These are phyloP conservation scores for Actias luna DNA, from an alignment of 2,888 invertebrate genomes.

Conservation along the genomic window DNA sequence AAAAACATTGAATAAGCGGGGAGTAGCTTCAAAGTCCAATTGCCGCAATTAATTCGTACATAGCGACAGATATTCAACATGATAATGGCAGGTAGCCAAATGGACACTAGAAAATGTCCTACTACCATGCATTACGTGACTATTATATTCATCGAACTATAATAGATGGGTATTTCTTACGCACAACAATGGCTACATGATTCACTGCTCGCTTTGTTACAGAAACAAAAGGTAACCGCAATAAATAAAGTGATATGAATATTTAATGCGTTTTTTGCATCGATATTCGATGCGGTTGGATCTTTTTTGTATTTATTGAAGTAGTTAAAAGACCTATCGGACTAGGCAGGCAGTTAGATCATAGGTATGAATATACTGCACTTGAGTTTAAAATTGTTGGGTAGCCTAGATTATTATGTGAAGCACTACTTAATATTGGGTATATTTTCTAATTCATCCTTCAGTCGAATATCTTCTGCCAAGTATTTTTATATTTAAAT, in stretches of 20 bases:
- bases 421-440: not conserved
- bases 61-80: not conserved
- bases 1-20: too few species aligned
- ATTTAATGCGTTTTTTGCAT: not conserved
- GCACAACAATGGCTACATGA: not conserved
- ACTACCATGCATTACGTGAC: conserved; percentile 5
- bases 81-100: not conserved
- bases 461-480: not conserved
- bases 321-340: not conserved
- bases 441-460: not conserved
- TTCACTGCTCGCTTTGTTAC: conserved; percentile 6
- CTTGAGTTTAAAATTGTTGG: not conserved
- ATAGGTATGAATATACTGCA: not conserved
- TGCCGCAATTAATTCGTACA: not conserved
- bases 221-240: conserved; percentile 4
- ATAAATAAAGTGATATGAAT: conserved; percentile 2
- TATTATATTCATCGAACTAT: not conserved
- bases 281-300: not conserved
- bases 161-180: not conserved
- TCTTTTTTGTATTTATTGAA: not conserved
- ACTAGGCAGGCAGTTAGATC: not conserved
- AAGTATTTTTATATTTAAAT: not conserved
- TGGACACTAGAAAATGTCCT: not conserved
- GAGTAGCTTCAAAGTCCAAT: not conserved
- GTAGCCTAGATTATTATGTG: not conserved